Percentiles rank a stretch among this genome's conserved stretches.
phyloP scores from a whole-genome alignment of 2,888 invertebrate genomes.

The Heteromurus nitidus region DNA sequence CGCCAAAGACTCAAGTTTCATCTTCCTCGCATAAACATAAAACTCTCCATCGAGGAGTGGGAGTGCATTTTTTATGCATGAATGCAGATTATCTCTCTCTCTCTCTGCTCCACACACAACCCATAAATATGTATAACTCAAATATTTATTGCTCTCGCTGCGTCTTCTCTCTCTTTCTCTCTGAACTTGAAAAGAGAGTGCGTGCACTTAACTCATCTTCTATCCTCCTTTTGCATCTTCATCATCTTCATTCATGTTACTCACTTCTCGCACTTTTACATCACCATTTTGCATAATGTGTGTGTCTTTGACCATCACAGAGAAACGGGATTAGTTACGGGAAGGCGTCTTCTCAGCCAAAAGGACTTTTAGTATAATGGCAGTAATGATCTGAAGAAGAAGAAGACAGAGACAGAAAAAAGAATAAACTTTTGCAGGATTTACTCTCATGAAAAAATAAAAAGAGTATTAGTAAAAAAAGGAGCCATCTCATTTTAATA shows the following conservation, averaged over 20 bases:
- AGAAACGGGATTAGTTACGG: conserved; percentile 62
- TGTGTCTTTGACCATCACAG: conserved; percentile 8
- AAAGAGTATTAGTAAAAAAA: neutral
- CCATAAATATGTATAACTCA: conserved; percentile 18
- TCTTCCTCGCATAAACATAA: neutral
- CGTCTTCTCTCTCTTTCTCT: conserved; percentile 43
- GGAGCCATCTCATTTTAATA: neutral
- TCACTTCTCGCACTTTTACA: conserved; percentile 14
- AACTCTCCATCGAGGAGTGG: conserved; percentile 43
- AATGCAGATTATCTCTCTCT: neutral
- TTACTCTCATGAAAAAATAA: neutral
- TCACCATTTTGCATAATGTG: conserved; percentile 39
- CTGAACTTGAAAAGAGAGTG: conserved; percentile 38
- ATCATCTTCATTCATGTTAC: conserved; percentile 45
- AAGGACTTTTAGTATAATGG: neutral
- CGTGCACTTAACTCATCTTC: conserved; percentile 50
- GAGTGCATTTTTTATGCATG: conserved; percentile 46
- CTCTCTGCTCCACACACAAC: neutral
- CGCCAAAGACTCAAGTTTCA: neutral
- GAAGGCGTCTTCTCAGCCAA: conserved; percentile 51
- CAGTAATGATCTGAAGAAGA: conserved; percentile 19
- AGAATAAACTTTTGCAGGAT: neutral
- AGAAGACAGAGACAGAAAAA: neutral
- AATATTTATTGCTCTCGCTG: conserved; percentile 18
- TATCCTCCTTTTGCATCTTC: conserved; percentile 32